Evolutionary conservation across 2,888 invertebrate genomes (phyloP), one percentile per base, ranked within the genome.

Genomic region (Epinotia nisella): DNA sequence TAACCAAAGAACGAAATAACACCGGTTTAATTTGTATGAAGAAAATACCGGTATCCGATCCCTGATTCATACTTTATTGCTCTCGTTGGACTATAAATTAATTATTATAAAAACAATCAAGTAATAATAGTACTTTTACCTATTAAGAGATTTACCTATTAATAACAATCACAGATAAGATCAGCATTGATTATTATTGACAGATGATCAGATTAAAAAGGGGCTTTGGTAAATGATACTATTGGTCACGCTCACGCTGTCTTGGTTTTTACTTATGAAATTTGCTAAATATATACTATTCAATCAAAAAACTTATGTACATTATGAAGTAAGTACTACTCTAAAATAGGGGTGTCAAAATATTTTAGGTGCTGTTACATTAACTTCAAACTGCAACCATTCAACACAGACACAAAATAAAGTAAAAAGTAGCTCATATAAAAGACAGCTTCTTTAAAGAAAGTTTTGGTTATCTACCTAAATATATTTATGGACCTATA

Each of bases 111-210:
- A 56, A 41, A 56, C 3, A n/a, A 24, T 39, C 9, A n/a, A 56
- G 24, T 9, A 35, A 21, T 55, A 21, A 35, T 53, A 5, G 49
- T 24, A 24, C 49, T 21, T n/a, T n/a, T n/a, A n/a, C n/a, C n/a
- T n/a, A n/a, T n/a, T n/a, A n/a, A 11, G 49, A 29, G 11, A n/a
- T n/a, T 10, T 24, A 39, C 11, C 53, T 39, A 66, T 66, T 55
- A 66, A 56, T 66, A 66, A 66, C 41, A 66, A 66, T 66, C 66
- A 66, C 10, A 21, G 55, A 66, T 66, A 66, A 56, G 21, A 66
- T 66, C 66, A 24, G 41, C 39, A 56, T 66, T 66, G 66, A 66
- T 56, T 56, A 56, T 56, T 66, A 66, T 56, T 66, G 56, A 66
- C 66, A 24, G 55, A 39, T n/a, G 66, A 66, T 66, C 55, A 56